A percentile compares a stretch with the other conserved stretches of the same genome.
Evolutionary conservation across 2,888 invertebrate species (phyloP).

Genomic region (Calameuta pallipes): DNA sequence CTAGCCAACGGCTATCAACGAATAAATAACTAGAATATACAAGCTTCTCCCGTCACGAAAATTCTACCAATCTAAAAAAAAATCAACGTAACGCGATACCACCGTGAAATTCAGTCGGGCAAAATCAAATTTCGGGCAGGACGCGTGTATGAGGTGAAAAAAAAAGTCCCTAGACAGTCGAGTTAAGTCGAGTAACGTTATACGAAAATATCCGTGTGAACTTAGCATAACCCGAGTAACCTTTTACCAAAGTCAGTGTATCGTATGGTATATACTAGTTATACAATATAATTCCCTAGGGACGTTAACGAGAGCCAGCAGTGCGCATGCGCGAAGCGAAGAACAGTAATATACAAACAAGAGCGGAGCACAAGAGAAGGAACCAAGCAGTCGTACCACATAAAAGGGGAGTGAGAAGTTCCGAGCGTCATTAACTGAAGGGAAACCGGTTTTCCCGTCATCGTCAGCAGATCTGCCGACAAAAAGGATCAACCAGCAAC

Average conservation of each 20-base stretch:
- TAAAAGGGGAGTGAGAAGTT: neutral
- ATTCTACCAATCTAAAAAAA: no score
- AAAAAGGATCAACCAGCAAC: constrained; percentile 1
- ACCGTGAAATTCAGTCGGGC: neutral
- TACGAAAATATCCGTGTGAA: neutral
- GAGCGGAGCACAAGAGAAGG: neutral
- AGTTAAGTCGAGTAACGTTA: neutral
- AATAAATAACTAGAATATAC: neutral
- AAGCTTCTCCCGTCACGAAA: neutral
- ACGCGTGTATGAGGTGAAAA: neutral
- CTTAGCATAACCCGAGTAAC: neutral
- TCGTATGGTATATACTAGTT: neutral
- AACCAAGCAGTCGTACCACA: neutral
- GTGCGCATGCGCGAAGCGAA: neutral
- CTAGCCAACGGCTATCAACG: neutral
- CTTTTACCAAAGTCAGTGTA: neutral
- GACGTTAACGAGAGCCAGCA: neutral
- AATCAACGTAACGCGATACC: neutral
- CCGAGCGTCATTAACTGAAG: neutral
- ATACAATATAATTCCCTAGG: neutral
- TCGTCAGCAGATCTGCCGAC: constrained; percentile 4
- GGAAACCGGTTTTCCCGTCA: constrained; percentile 2
- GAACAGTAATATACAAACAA: neutral
- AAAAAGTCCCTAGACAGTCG: neutral
- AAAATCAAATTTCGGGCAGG: neutral